phyloP scores from a whole-genome alignment of 2,797 vertebrate genomes.

The Lithobates sylvaticus region DNA sequence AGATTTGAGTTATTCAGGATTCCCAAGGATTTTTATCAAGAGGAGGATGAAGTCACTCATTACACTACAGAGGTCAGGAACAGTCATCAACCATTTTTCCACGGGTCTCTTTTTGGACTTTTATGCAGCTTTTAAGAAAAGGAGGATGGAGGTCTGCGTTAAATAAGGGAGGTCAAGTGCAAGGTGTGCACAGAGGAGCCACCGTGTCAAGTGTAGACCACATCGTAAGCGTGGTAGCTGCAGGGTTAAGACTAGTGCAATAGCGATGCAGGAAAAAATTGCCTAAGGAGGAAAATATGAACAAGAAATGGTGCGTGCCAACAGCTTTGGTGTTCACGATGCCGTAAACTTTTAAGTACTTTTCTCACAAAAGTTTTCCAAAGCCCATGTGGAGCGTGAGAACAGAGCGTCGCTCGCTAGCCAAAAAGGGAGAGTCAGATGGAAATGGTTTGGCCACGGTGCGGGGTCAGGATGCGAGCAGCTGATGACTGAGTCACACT shows the following conservation, averaged over 20 bases:
- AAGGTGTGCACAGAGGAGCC: not conserved
- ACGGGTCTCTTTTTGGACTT: too few relatives aligned
- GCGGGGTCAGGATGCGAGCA: slow-evolving; percentile 54
- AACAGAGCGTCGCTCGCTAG: slow-evolving; percentile 33
- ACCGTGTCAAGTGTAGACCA: not conserved
- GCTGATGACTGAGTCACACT: slow-evolving; percentile 58
- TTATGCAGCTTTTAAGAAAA: too few relatives aligned
- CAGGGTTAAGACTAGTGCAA: slow-evolving; percentile 9
- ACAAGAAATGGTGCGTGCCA: slow-evolving; percentile 42
- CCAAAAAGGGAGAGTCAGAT: slow-evolving; percentile 54
- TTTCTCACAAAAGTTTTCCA: slow-evolving; percentile 63
- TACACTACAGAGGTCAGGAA: too few relatives aligned
- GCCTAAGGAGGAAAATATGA: slow-evolving; percentile 55
- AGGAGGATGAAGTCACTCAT: too few relatives aligned
- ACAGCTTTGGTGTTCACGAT: slow-evolving; percentile 59
- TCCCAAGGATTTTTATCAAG: too few relatives aligned
- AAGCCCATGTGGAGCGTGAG: slow-evolving; percentile 55
- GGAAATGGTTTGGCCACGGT: slow-evolving; percentile 55
- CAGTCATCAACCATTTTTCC: too few relatives aligned
- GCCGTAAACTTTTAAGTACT: slow-evolving; percentile 60
- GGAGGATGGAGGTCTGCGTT: too few relatives aligned
- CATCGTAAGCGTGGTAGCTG: not conserved
- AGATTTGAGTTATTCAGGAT: too few relatives aligned
- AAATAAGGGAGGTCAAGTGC: too few relatives aligned
- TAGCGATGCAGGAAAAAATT: slow-evolving; percentile 23